phyloP scores from a whole-genome alignment of 2,113 vertebrate genomes.

The Elanus axillaris region DNA sequence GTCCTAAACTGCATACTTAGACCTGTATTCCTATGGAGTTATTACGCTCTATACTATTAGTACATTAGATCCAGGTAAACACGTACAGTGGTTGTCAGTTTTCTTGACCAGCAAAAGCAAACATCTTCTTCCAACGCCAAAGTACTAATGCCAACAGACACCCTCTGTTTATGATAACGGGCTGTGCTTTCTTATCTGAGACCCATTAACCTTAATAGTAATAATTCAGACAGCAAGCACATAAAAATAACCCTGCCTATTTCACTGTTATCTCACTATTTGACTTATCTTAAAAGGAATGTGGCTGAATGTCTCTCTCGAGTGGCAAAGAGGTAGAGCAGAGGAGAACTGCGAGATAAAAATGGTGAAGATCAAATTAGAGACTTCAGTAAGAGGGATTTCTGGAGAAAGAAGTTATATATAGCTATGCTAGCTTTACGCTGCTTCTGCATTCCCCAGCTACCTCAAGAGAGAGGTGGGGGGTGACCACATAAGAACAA shows the following conservation, averaged over 20 bases:
- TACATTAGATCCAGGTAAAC: background rate
- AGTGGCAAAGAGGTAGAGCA: background rate
- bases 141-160: background rate
- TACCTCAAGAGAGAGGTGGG: background rate
- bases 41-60: background rate
- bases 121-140: background rate
- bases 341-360: background rate
- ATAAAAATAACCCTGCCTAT: background rate
- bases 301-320: background rate
- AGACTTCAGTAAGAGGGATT: background rate
- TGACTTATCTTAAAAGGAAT: background rate
- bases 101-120: background rate
- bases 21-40: no score
- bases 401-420: background rate
- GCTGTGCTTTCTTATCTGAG: background rate
- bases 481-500: background rate
- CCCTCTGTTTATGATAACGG: background rate
- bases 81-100: background rate
- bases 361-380: background rate
- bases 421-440: background rate
- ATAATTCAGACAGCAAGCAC: background rate
- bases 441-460: background rate
- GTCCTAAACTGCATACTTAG: background rate
- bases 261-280: background rate
- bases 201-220: background rate